Conservation (phyloP, 1,140 invertebrate genomes). For the Kradibia gibbosae region DNA sequence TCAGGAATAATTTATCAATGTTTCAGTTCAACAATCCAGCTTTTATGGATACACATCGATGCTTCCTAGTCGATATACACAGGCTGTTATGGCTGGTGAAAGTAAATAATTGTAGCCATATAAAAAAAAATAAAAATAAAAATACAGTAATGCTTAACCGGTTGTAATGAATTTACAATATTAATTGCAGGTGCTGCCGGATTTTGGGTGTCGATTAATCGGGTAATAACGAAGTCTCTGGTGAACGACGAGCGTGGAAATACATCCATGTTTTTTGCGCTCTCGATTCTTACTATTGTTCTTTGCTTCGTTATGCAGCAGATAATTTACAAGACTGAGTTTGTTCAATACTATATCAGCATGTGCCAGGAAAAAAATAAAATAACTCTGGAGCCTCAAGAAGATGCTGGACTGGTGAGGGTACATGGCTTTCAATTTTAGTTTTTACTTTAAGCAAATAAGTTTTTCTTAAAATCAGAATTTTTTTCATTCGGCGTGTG, state of each 20-base stretch:
- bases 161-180: not conserved
- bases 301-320: slow-evolving; percentile 85
- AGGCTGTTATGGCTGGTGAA: slow-evolving; percentile 95
- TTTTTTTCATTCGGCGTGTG: no score
- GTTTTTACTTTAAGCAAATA: not conserved
- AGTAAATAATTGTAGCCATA: slow-evolving; percentile 75
- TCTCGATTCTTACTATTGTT: slow-evolving; percentile 83
- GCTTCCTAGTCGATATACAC: slow-evolving; percentile 89
- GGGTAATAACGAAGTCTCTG: slow-evolving; percentile 86
- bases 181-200: slow-evolving; percentile 83
- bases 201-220: slow-evolving; percentile 86
- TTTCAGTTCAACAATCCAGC: slow-evolving; percentile 90
- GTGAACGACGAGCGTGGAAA: slow-evolving; percentile 82
- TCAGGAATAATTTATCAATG: no score
- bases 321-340: slow-evolving; percentile 82
- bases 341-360: slow-evolving; percentile 87
- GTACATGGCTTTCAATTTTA: slow-evolving; percentile 46
- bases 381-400: slow-evolving; percentile 83
- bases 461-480: no score
- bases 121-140: not conserved
- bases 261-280: slow-evolving; percentile 88
- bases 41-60: slow-evolving; percentile 96
- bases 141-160: not conserved
- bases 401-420: slow-evolving; percentile 84
- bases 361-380: slow-evolving; percentile 81